These are phyloP conservation scores for Ophioderma brevispina DNA, from an alignment of 35 echinoderm and acorn worm genomes.

Conservation along the genomic window DNA sequence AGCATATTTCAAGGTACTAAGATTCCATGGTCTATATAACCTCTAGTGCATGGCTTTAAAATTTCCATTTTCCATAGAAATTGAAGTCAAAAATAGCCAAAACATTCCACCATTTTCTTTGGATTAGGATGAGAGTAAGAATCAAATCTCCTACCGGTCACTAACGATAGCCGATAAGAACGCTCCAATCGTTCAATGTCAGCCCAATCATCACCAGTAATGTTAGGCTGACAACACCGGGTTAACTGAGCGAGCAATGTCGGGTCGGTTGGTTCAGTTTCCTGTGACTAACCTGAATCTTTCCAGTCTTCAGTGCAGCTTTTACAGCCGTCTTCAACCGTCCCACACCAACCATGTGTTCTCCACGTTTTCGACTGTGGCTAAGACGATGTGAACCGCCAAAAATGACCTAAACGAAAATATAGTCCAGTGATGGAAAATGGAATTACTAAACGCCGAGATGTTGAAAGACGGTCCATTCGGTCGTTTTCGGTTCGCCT, in stretches of 20 bases:
- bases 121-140: neutral
- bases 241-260: neutral
- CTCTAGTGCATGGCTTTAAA: neutral
- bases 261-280: neutral
- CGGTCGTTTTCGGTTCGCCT: neutral
- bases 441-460: neutral
- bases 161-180: neutral
- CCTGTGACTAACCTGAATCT: neutral
- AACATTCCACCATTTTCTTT: neutral
- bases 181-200: neutral
- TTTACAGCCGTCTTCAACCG: neutral
- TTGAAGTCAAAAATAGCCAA: neutral
- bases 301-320: neutral
- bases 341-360: neutral
- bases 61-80: neutral
- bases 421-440: neutral
- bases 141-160: neutral
- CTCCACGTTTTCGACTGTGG: no score
- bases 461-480: neutral
- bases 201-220: neutral
- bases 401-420: neutral
- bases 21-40: neutral
- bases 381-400: neutral
- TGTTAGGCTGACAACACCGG: no score
- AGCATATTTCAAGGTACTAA: neutral